Conservation (phyloP, 2,888 invertebrate genomes). For the Andrena fulva region DNA sequence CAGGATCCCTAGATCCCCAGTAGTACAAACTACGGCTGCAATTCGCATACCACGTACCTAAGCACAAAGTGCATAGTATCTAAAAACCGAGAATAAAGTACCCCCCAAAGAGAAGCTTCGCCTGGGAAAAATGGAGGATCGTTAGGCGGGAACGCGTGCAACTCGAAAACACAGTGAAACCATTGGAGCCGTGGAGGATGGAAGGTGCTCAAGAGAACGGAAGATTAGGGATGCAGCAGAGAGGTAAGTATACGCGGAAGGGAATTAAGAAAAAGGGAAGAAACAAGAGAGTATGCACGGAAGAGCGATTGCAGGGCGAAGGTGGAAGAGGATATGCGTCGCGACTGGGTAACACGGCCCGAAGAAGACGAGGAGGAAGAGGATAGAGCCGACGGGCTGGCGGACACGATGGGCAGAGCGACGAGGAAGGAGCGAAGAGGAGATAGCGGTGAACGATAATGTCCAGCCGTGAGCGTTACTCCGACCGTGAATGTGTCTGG, state of each 20-base stretch:
- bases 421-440: constrained; percentile 25
- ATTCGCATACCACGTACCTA: neutral
- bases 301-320: constrained; percentile 5
- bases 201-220: neutral
- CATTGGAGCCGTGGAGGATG: neutral
- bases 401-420: neutral
- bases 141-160: neutral
- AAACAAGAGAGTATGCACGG: neutral
- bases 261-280: neutral
- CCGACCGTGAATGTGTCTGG: constrained; percentile 62
- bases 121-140: neutral
- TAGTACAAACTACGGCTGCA: neutral
- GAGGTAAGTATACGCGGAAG: neutral
- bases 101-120: neutral
- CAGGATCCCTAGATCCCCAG: no score
- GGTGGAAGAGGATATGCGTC: constrained; percentile 12
- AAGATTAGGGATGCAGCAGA: neutral
- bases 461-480: constrained; percentile 70
- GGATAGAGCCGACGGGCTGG: neutral
- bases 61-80: neutral
- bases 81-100: neutral
- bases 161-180: neutral
- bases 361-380: constrained; percentile 1
- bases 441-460: constrained; percentile 69
- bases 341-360: neutral